Conservation (phyloP, 2,888 invertebrate genomes). For the Latrodectus hesperus region DNA sequence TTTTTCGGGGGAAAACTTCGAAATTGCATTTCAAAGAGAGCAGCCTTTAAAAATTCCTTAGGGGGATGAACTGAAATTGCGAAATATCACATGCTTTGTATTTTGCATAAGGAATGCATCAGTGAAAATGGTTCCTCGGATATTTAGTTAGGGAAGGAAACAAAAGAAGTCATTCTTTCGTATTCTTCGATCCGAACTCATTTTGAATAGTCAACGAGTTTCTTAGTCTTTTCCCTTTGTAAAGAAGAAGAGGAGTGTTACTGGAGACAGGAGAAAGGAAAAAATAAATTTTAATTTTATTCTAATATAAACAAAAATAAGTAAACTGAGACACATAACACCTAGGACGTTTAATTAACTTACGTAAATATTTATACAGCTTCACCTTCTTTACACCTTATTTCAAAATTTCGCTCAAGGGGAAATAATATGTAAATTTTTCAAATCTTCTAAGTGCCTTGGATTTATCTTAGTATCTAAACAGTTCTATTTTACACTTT, state of each 20-base stretch:
- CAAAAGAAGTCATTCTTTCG: conserved; percentile 2
- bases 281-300: no score
- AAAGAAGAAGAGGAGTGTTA: not conserved
- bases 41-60: conserved; percentile 57
- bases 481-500: no score
- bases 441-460: no score
- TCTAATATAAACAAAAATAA: no score
- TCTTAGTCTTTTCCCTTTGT: not conserved
- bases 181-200: not conserved
- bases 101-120: conserved; percentile 66
- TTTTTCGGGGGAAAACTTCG: conserved; percentile 63
- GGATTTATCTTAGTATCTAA: no score
- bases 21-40: conserved; percentile 64
- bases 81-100: conserved; percentile 42
- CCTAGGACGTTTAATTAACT: no score
- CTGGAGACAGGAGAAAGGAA: not conserved
- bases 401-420: no score
- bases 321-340: no score
- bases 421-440: no score
- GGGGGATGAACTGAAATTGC: conserved; percentile 58
- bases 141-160: conserved; percentile 38
- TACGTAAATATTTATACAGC: no score
- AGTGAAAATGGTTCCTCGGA: conserved; percentile 9
- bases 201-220: conserved; percentile 3
- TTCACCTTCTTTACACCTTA: no score